Evolutionary conservation across 2,113 vertebrate genomes (phyloP).

Genomic region (Antechinus stuartii): DNA sequence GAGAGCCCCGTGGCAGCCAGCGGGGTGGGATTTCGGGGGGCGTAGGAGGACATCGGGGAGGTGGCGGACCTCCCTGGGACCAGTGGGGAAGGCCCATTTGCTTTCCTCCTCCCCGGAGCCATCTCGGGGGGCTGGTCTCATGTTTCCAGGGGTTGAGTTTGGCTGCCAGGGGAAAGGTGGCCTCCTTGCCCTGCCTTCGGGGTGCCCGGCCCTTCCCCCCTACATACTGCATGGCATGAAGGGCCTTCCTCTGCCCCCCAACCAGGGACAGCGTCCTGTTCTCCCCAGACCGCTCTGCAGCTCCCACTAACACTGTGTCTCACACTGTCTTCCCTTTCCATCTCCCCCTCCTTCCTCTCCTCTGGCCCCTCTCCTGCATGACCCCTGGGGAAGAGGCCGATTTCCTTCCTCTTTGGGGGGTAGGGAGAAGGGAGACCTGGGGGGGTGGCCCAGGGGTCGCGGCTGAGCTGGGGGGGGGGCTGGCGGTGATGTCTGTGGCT

Average conservation of each 20-base stretch:
- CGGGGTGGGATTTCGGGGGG: background rate
- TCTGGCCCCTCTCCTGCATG: conserved; percentile 71
- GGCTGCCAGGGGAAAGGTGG: conserved; percentile 52
- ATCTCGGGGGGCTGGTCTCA: conserved; percentile 30
- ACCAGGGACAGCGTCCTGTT: conserved; percentile 73
- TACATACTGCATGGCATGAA: conserved; percentile 79
- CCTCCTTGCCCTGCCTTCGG: conserved; percentile 49
- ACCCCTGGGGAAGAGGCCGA: conserved; percentile 46
- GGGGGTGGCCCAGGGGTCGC: background rate
- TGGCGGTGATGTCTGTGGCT: conserved; percentile 71
- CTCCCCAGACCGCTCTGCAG: conserved; percentile 58
- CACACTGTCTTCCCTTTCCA: conserved; percentile 64
- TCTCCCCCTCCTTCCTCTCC: background rate
- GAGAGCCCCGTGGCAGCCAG: conserved; percentile 68
- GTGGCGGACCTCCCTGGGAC: background rate
- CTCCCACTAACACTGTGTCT: conserved; percentile 82
- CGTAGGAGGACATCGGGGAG: background rate
- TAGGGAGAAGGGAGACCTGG: conserved; percentile 33
- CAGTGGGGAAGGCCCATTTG: background rate
- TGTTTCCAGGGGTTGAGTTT: conserved; percentile 3
- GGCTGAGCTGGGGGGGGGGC: background rate
- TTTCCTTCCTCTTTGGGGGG: conserved; percentile 59
- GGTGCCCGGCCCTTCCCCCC: conserved; percentile 52
- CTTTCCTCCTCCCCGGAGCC: background rate
- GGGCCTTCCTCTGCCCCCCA: conserved; percentile 51